Evolutionary conservation across 2,113 vertebrate species (phyloP).

Genomic region (Eulacestoma nigropectus): DNA sequence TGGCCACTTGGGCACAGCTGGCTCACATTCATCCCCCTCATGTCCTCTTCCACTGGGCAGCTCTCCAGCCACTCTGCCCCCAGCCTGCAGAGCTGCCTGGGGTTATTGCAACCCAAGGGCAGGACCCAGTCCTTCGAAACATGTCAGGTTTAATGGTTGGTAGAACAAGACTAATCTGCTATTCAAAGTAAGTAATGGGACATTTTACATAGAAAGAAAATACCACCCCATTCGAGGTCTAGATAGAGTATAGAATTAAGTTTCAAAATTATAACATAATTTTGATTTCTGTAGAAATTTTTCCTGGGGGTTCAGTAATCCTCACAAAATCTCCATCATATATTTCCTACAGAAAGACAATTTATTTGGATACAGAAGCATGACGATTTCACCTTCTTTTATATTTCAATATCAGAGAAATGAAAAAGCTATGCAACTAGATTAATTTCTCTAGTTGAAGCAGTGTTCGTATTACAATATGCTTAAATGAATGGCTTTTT

Average conservation of each 20-base stretch:
- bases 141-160: neutral
- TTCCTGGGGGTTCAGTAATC: neutral
- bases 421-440: neutral
- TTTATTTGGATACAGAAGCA: neutral
- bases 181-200: neutral
- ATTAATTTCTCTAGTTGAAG: neutral
- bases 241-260: neutral
- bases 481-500: neutral
- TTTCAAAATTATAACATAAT: neutral
- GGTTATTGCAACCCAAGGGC: neutral
- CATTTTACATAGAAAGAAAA: neutral
- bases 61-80: neutral
- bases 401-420: neutral
- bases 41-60: neutral
- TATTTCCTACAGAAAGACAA: neutral
- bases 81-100: neutral
- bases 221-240: rapidly evolving
- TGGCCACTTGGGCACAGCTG: neutral
- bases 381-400: neutral
- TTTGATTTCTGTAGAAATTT: neutral
- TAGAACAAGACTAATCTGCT: neutral
- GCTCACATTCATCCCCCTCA: neutral
- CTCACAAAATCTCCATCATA: neutral
- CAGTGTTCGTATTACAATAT: neutral
- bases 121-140: neutral